phyloP scores from a whole-genome alignment of 2,113 vertebrate species.

The Pandion haliaetus region DNA sequence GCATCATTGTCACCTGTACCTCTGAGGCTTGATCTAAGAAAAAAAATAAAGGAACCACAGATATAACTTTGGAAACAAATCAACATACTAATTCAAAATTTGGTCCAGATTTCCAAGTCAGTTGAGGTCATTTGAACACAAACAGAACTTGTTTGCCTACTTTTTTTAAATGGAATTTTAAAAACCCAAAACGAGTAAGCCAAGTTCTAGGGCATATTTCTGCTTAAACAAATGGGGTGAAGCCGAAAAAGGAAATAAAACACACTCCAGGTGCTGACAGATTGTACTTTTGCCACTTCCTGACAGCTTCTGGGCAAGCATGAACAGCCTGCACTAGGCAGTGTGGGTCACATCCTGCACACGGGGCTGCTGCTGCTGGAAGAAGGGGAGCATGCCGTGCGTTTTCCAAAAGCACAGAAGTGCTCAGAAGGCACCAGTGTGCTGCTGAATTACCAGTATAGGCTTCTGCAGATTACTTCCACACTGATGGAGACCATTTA shows the following conservation, averaged over 20 bases:
- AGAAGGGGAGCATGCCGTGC: background rate
- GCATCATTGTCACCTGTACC: constrained; percentile 98
- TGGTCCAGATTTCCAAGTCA: background rate
- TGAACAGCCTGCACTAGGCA: background rate
- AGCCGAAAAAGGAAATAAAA: background rate
- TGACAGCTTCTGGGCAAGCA: constrained; percentile 2
- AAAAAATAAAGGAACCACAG: background rate
- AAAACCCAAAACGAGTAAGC: background rate
- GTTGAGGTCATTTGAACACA: background rate
- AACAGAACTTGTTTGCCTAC: background rate
- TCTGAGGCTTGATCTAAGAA: constrained; percentile 92
- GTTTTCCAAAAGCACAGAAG: background rate
- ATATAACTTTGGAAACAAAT: background rate
- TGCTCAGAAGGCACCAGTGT: background rate
- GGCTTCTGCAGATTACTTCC: background rate
- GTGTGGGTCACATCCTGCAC: background rate
- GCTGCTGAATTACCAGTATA: background rate
- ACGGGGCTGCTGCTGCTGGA: background rate
- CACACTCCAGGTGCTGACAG: background rate
- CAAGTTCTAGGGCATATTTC: background rate
- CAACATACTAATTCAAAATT: background rate
- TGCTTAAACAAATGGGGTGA: background rate
- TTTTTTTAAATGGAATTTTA: background rate
- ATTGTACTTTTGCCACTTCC: background rate
- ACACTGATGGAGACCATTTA: background rate